Evolutionary conservation across 2,888 invertebrate species (phyloP).

Genomic region (Sturmia bella): DNA sequence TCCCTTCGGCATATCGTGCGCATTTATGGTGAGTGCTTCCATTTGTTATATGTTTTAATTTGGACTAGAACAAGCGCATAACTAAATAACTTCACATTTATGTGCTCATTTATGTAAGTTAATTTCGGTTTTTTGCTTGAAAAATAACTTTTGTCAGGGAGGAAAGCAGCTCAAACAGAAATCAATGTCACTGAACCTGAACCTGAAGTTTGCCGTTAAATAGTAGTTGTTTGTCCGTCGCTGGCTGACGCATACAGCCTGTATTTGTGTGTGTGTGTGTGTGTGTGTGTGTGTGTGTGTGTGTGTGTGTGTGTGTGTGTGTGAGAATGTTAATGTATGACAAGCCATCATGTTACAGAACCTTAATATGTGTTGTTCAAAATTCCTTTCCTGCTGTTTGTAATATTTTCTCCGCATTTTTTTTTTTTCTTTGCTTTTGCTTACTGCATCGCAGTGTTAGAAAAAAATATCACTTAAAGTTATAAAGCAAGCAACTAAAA

Average conservation of each 20-base stretch:
- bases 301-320: not conserved
- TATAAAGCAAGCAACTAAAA: too few species aligned
- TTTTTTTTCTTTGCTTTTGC: not conserved
- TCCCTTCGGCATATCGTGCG: slow-evolving; percentile 84
- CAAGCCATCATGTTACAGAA: not conserved
- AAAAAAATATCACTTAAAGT: too few species aligned
- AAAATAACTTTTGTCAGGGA: slow-evolving; percentile 4
- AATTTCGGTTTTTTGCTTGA: not conserved
- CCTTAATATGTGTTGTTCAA: slow-evolving; percentile 10
- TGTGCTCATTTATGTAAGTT: too few species aligned
- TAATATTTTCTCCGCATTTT: not conserved
- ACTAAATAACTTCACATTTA: too few species aligned
- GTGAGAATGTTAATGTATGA: not conserved
- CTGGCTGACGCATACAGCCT: not conserved
- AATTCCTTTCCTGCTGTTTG: not conserved
- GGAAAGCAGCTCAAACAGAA: not conserved
- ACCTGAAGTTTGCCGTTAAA: slow-evolving; percentile 14
- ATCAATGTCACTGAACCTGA: slow-evolving; percentile 38
- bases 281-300: not conserved
- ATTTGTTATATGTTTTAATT: not conserved
- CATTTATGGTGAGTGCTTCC: slow-evolving; percentile 84
- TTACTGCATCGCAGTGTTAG: not conserved
- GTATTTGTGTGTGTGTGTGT: not conserved
- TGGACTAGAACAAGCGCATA: too few species aligned
- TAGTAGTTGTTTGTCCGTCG: not conserved